These are phyloP conservation scores for Drosophila ochracea DNA, from an alignment of 2,888 invertebrate species.

Conservation along the genomic window DNA sequence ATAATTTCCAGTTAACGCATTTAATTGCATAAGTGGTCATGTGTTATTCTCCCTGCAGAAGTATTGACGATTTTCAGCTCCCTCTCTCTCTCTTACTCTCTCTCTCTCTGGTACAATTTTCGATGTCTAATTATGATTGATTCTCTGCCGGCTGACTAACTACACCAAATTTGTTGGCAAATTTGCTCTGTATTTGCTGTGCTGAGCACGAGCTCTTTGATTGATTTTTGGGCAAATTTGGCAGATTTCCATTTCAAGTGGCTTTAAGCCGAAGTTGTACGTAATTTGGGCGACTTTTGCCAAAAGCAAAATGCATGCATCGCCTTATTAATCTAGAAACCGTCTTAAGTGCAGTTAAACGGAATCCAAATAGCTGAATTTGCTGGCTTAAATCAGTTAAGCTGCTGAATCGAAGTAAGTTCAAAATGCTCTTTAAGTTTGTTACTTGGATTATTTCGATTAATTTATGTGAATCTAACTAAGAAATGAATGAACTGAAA, in stretches of 20 bases:
- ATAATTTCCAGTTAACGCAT: slow-evolving; percentile 69
- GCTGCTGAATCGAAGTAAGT: slow-evolving; percentile 3
- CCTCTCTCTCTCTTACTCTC: neutral
- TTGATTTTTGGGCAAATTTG: slow-evolving; percentile 37
- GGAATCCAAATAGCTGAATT: slow-evolving; percentile 16
- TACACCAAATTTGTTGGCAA: slow-evolving; percentile 26
- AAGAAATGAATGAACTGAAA: neutral
- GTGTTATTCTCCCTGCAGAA: slow-evolving; percentile 61
- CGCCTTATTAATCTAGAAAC: slow-evolving; percentile 36
- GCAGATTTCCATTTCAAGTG: slow-evolving; percentile 14
- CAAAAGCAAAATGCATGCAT: slow-evolving; percentile 9
- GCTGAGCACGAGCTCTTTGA: slow-evolving; percentile 26
- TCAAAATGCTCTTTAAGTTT: neutral
- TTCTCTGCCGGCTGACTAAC: slow-evolving; percentile 29
- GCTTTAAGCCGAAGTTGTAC: neutral
- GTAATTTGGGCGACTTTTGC: neutral
- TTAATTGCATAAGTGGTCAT: slow-evolving; percentile 81
- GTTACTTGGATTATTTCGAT: neutral
- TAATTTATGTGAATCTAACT: neutral
- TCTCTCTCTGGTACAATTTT: slow-evolving; percentile 11
- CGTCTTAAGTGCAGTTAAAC: slow-evolving; percentile 27
- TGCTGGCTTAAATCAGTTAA: neutral
- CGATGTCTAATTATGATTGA: slow-evolving; percentile 72
- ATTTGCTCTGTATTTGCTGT: slow-evolving; percentile 32
- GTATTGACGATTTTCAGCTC: slow-evolving; percentile 44